Evolutionary conservation across 2,113 vertebrate genomes (phyloP).

Genomic region (Speoplatyrhinus poulsoni): DNA sequence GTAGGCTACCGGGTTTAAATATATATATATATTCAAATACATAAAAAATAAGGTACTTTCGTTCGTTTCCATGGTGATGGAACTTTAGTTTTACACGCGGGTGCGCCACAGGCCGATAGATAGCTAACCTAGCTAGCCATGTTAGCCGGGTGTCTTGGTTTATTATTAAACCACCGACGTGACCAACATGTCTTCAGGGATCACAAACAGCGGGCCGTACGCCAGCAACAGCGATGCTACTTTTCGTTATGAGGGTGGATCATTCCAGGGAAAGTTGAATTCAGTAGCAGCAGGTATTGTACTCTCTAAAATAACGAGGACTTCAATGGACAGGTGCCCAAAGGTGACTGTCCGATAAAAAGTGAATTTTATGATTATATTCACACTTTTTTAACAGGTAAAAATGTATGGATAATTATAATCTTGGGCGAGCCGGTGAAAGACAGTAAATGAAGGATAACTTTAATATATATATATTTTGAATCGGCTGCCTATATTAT

Average conservation of each 20-base stretch:
- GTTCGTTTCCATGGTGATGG: slow-evolving; percentile 59
- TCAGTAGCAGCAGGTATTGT: neutral
- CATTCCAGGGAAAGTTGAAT: neutral
- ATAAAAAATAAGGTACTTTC: neutral
- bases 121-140: neutral
- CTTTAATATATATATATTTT: too few relatives aligned
- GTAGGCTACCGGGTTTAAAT: neutral
- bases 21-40: neutral
- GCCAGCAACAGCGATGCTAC: neutral
- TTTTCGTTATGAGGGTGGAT: neutral
- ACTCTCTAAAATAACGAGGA: too few relatives aligned
- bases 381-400: too few relatives aligned
- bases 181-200: slow-evolving; percentile 23
- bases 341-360: too few relatives aligned
- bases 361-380: too few relatives aligned
- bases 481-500: too few relatives aligned
- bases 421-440: too few relatives aligned
- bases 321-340: too few relatives aligned
- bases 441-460: too few relatives aligned
- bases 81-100: neutral
- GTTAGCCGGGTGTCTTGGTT: neutral
- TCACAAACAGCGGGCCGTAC: neutral
- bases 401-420: too few relatives aligned
- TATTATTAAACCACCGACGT: neutral
- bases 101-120: too few relatives aligned